Percentiles rank a stretch among this genome's conserved stretches.
Conservation (phyloP, 1,140 invertebrate species). For the Eumaeus atala region DNA sequence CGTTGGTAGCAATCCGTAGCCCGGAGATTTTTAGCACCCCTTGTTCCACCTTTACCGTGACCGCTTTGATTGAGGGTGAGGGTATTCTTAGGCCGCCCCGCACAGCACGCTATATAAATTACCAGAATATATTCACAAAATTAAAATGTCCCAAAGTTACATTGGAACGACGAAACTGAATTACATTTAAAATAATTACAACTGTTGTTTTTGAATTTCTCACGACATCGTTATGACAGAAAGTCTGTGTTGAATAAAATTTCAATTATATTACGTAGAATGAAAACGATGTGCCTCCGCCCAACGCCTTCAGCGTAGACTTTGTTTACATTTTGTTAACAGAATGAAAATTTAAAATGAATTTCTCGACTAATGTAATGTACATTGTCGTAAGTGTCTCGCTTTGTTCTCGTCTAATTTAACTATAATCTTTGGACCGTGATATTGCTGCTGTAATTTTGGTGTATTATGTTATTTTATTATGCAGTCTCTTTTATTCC, state of each 20-base stretch:
- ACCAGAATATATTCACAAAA: background rate
- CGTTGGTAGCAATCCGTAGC: too few species aligned
- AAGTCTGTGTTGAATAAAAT: conserved; percentile 8
- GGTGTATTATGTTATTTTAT: too few species aligned
- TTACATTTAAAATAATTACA: conserved; percentile 4
- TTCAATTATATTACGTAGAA: conserved; percentile 8
- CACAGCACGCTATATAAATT: too few species aligned
- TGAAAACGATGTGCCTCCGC: background rate
- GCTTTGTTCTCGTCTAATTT: background rate
- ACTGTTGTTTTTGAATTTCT: background rate
- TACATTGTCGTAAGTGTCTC: background rate
- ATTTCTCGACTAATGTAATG: conserved; percentile 7
- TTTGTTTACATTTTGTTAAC: conserved; percentile 7
- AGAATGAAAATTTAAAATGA: conserved; percentile 9
- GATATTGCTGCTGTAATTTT: background rate
- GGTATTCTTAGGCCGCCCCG: too few species aligned
- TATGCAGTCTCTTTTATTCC: too few species aligned
- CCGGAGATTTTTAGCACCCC: too few species aligned
- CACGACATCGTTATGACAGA: background rate
- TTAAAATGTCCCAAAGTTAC: too few species aligned
- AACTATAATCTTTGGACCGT: background rate
- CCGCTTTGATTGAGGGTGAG: too few species aligned
- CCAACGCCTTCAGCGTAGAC: background rate
- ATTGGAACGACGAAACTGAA: too few species aligned
- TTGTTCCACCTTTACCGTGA: too few species aligned